phyloP scores from a whole-genome alignment of 2,888 invertebrate genomes.

The Celastrina argiolus region DNA sequence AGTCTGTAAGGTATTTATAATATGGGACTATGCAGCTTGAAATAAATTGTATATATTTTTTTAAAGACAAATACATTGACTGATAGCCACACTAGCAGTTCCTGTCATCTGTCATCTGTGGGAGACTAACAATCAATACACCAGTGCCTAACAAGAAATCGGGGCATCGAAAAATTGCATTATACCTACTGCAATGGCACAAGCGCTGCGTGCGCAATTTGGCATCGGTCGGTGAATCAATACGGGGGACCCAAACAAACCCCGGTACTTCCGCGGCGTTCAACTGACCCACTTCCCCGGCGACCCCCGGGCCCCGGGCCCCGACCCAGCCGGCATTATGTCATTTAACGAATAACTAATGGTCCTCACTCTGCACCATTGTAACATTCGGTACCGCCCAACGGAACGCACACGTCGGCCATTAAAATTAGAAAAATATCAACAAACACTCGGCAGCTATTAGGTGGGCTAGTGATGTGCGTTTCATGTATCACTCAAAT shows the following conservation, averaged over 20 bases:
- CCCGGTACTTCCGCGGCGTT: constrained; percentile 53
- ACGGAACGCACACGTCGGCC: not conserved
- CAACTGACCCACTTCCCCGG: constrained; percentile 65
- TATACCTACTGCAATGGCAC: constrained; percentile 34
- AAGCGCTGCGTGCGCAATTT: constrained; percentile 58
- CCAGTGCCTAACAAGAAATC: not conserved
- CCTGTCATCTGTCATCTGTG: no score
- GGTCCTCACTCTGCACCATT: constrained; percentile 22
- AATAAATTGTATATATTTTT: no score
- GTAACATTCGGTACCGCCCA: constrained; percentile 1
- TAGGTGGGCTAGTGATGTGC: not conserved
- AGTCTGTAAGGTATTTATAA: no score
- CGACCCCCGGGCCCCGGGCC: constrained; percentile 40
- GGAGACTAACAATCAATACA: no score
- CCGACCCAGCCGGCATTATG: constrained; percentile 38
- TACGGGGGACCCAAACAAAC: constrained; percentile 73
- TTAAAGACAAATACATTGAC: no score
- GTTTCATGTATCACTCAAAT: not conserved
- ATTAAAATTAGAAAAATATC: constrained; percentile 5
- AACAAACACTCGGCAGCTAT: not conserved
- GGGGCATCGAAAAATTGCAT: constrained; percentile 29
- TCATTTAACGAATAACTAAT: constrained; percentile 28
- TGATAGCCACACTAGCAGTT: no score
- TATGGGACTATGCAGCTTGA: no score
- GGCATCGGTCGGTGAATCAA: constrained; percentile 51